Evolutionary conservation across 2,113 vertebrate species (phyloP), one percentile per base, ranked within the genome.

Genomic region (Barbus barbus): DNA sequence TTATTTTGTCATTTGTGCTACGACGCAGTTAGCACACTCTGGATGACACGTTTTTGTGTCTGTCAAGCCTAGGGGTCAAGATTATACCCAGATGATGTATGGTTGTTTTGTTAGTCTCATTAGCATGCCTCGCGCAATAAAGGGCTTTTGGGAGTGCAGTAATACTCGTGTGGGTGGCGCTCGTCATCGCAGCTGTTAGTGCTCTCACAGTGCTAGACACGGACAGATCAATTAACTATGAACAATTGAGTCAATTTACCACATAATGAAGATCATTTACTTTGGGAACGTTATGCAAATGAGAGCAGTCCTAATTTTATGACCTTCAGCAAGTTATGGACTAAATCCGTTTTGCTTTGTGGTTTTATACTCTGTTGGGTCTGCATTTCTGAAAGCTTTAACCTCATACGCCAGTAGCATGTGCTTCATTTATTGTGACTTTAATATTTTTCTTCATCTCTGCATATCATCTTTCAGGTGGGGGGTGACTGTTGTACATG

Each of bases 171-270:
- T 60, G 28, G 31, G 20, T 36, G 22, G 71, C 36, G 33, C 28
- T 75, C 12, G 13, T 83, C 6, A 58, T 81, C 33, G 33, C 77
- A 69, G 82, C 69, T 80, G 67, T 83, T 83, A 51, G 53, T 73
- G 53, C n/a, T 51, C 16, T 11, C 74, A 78, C 81, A 36, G 28
- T 28, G 11, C 41, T 48, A 48, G 83, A 67, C 56, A 82, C 0
- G 63, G 73, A 78, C 77, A 75, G 78, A 61, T 73, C 81, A 81
- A 26, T 85, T 85, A 89, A 84, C 78, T 28, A 67, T 78, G 76
- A 83, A 73, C 73, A 63, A 84, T 56, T 87, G 53, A 85, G 60
- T 46, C 65, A 61, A 78, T 83, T 85, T 65, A 78, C 46, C 14
- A 83, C 41, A 67, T 51, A 85, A 83, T 81, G 60, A 83, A 85